Base-by-base conservation (phyloP, 2,797 vertebrate species). In the Poecilia picta region DNA sequence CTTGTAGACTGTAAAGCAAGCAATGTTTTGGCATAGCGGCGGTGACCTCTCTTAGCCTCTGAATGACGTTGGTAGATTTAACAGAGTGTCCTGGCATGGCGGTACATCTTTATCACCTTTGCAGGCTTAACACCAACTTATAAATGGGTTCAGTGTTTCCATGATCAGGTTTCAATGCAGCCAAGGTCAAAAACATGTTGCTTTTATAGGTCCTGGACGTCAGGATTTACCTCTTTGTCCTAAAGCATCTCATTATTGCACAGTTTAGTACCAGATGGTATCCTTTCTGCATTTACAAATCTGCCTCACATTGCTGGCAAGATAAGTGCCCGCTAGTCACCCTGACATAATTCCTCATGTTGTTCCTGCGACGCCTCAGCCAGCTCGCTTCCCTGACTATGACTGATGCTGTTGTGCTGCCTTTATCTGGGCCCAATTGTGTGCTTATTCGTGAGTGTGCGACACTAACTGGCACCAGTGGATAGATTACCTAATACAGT, bases 401-500 rank as follows among this genome's bases (percentile, higher is more conserved):
- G 87, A 92, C 89, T 88, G 89, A 91, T 93, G 80, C 80, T 89
- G 81, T 87, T 88, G 75, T 89, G 89, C 76, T 87, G 83, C 86
- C 78, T 90, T 92, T 90, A 89, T 91, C 90, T 87, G 74, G 88
- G 83, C 88, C 87, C 87, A 90, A 73, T 89, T 80, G 88, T 93
- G 78, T 81, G 77, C 85, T 83, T 91, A 80, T 79, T 82, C 45
- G 39, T n/a, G 46, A 77, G 78, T 74, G 59, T 43, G 80, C 51
- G 83, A 84, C 68, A 81, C 85, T 91, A 93, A 94, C 92, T 89
- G 82, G 89, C 93, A 85, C 81, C 85, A 78, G 83, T 93, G 90
- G 92, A 94, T 94, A 92, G 91, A 93, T 91, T 90, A 95, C 91
- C 89, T 82, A 87, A 90, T 92, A 92, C 88, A 92, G 92, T 93